A percentile compares a stretch with the other conserved stretches of the same genome.
Evolutionary conservation across 2,888 invertebrate genomes (phyloP).

Genomic region (Ectemnius cavifrons): DNA sequence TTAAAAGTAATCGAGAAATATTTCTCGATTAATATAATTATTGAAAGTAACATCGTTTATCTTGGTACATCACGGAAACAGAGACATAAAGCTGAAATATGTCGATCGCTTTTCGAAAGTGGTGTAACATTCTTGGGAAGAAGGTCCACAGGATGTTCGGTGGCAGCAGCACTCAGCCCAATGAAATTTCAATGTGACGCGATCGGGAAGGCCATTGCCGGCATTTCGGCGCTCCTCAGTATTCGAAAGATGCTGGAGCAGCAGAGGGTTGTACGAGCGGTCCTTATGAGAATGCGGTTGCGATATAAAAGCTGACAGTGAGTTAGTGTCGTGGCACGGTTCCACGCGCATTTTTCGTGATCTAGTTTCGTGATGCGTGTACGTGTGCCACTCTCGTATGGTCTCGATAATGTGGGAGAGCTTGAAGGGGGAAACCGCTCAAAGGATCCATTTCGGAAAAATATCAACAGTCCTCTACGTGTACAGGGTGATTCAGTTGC

Average conservation of each 20-base stretch:
- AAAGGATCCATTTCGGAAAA: background rate
- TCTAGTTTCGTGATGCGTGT: background rate
- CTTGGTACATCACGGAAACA: no score
- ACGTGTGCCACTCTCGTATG: background rate
- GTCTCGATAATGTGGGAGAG: background rate
- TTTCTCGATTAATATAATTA: no score
- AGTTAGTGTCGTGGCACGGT: background rate
- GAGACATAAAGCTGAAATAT: conserved; percentile 4
- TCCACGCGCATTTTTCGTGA: background rate
- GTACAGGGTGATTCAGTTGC: no score
- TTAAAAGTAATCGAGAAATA: background rate
- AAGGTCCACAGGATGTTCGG: no score
- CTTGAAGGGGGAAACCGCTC: background rate
- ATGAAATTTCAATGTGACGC: conserved; percentile 55
- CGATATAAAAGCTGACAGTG: conserved; percentile 7
- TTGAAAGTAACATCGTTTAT: no score
- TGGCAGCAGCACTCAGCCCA: conserved; percentile 45
- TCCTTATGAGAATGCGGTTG: background rate
- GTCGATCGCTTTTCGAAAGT: background rate
- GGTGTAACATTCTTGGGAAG: background rate
- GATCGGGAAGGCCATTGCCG: conserved; percentile 3
- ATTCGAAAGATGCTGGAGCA: no score
- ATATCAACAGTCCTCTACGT: no score
- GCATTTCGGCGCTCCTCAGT: no score
- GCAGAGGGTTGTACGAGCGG: background rate